These are phyloP conservation scores for Drosophila differens DNA, from an alignment of 2,888 invertebrate species.

Conservation along the genomic window DNA sequence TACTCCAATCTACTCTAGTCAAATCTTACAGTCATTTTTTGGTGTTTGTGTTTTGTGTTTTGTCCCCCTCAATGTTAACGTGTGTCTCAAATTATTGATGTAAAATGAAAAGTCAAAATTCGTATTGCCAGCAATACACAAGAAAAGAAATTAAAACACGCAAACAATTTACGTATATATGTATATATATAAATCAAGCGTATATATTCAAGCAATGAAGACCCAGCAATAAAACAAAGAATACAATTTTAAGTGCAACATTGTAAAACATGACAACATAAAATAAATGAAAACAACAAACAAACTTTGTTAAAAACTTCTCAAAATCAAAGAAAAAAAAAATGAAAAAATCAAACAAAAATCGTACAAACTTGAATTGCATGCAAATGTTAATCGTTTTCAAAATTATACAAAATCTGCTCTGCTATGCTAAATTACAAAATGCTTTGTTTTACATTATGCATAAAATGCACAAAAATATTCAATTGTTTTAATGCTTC, in stretches of 20 bases:
- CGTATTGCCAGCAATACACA: conserved; percentile 20
- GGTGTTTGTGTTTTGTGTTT: conserved; percentile 72
- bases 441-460: conserved; percentile 74
- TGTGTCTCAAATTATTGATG: conserved; percentile 45
- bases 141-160: conserved; percentile 60
- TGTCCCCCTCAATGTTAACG: conserved; percentile 39
- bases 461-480: conserved; percentile 66
- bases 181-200: conserved; percentile 31
- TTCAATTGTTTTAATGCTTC: conserved; percentile 72
- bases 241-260: conserved; percentile 77
- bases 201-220: conserved; percentile 51
- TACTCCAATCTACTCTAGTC: conserved; percentile 52
- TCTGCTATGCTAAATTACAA: conserved; percentile 71
- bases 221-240: conserved; percentile 61
- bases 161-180: conserved; percentile 72
- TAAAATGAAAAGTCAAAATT: conserved; percentile 20
- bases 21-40: conserved; percentile 57
- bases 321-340: conserved; percentile 23
- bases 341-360: conserved; percentile 7
- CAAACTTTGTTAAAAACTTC: conserved; percentile 27
- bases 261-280: conserved; percentile 74
- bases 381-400: conserved; percentile 66
- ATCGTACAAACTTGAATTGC: conserved; percentile 53
- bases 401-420: conserved; percentile 57
- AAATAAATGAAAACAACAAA: conserved; percentile 52